A percentile compares a stretch with the other conserved stretches of the same genome.
phyloP scores from a whole-genome alignment of 2,113 vertebrate genomes.

The Antigone vipio region DNA sequence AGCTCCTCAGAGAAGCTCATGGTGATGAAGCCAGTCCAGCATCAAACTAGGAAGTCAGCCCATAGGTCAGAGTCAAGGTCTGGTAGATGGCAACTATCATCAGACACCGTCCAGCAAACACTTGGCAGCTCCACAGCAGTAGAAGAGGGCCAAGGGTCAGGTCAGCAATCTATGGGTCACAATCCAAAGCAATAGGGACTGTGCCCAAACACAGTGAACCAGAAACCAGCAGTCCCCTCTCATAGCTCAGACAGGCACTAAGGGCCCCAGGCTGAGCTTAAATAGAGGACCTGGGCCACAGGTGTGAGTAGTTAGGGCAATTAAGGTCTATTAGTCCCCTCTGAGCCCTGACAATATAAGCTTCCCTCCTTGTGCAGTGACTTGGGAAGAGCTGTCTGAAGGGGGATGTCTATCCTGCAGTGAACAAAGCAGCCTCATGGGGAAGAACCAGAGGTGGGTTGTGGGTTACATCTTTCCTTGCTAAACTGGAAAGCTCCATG shows the following conservation, averaged over 20 bases:
- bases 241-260: rapidly evolving
- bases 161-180: neutral
- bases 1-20: neutral
- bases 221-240: rapidly evolving
- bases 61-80: neutral
- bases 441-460: neutral
- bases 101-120: neutral
- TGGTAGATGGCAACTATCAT: neutral
- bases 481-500: neutral
- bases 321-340: neutral
- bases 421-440: neutral
- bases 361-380: neutral
- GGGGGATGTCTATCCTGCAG: rapidly evolving
- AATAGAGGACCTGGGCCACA: neutral
- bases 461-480: neutral
- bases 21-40: neutral
- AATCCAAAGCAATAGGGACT: rapidly evolving
- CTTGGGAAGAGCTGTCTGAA: too few relatives aligned
- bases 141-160: neutral
- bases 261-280: neutral
- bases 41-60: neutral
- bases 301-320: neutral
- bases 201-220: rapidly evolving
- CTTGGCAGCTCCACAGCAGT: rapidly evolving
- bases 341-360: neutral